These are phyloP conservation scores for Amia ocellicauda DNA, from an alignment of 2,113 vertebrate species.

Conservation along the genomic window DNA sequence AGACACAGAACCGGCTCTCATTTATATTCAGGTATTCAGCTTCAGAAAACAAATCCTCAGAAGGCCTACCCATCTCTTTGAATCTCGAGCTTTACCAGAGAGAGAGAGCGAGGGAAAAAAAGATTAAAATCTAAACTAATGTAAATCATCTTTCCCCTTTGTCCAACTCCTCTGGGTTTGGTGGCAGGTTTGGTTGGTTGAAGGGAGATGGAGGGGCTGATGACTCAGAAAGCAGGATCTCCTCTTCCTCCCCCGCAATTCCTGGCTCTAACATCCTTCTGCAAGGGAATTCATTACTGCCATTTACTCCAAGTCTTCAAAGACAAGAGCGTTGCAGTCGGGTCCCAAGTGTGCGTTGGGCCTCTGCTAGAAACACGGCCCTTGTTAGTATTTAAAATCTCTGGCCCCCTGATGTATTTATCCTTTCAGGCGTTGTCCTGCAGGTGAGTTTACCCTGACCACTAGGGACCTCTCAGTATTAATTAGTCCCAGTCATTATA, in stretches of 20 bases:
- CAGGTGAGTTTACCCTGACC: too few species aligned
- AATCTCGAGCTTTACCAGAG: not conserved
- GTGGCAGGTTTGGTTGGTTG: not conserved
- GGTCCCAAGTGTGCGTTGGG: not conserved
- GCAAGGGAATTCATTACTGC: conserved; percentile 43
- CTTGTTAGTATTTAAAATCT: too few species aligned
- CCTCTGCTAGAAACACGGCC: too few species aligned
- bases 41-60: not conserved
- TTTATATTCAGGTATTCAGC: not conserved
- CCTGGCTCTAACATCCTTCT: conserved; percentile 30
- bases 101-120: not conserved
- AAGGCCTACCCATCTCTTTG: not conserved
- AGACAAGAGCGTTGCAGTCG: too few species aligned
- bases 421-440: too few species aligned
- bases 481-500: too few species aligned
- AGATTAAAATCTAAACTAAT: conserved; percentile 6
- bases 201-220: conserved; percentile 6
- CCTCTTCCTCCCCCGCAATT: conserved; percentile 24
- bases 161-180: not conserved
- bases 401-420: too few species aligned
- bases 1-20: too few species aligned
- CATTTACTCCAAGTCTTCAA: conserved; percentile 25
- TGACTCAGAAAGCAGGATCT: conserved; percentile 21
- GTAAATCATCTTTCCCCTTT: not conserved
- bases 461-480: too few species aligned